Evolutionary conservation across 1,140 invertebrate species (phyloP), one percentile per base, ranked within the genome.

Genomic region (Scylla paramamosain): DNA sequence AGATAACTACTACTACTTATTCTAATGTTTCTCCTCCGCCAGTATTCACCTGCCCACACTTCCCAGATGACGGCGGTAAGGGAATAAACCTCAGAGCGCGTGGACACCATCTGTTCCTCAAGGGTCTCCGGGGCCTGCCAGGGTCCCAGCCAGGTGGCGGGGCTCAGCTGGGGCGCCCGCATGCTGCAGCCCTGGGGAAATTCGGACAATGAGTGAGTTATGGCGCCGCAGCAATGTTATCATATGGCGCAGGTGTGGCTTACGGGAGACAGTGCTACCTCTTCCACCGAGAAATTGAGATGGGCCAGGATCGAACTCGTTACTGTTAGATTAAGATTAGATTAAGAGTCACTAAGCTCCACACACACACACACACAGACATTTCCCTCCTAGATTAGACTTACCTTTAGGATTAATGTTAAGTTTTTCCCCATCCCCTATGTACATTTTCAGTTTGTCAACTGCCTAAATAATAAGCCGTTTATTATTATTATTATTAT

Each of bases 91-190:
- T 97, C 97, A 31, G 96, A 97, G 28, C 95, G 93, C 29, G 96
- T 95, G 7, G 96, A 96, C 8, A 97, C 96, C 93, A 96, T 96
- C 59, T 96, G 92, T 12, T 96, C 96, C 46, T 96, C 96, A 82
- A 97, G 96, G 10, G 97, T 96, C 96, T 97, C 97, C 14, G 97
- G 97, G 2, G 97, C 96, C 95, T 97, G 96, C 97, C 97, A 97
- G 92, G 96, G 96, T 25, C 94, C 92, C 10, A 96, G 91, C 92
- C 96, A 95, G n/a, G 83, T 83, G 10, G 96, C 93, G 45, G 93
- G 82, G 67, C 52, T 67, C 52, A 96, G 92, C 91, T 96, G 93
- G 48, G 93, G 94, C 31, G 96, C 93, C 94, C 94, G 92, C 95
- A 96, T 96, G 32, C 96, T 95, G 87, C 95, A 94, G 0, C 95